Evolutionary conservation across 2,113 vertebrate genomes (phyloP).

Genomic region (Charadrius vociferus): DNA sequence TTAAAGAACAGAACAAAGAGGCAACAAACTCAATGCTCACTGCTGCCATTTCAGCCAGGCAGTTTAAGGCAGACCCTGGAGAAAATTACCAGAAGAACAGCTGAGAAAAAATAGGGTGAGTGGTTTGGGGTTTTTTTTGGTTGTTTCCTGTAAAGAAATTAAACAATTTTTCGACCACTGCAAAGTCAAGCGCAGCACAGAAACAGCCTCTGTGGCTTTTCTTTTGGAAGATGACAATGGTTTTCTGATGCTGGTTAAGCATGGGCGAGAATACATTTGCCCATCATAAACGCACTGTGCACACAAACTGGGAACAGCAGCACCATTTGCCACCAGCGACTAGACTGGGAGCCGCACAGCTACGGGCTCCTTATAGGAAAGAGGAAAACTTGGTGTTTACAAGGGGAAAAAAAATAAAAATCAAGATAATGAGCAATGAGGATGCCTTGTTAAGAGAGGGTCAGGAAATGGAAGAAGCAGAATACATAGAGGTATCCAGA

Average conservation of each 20-base stretch:
- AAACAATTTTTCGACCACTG: not conserved
- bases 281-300: not conserved
- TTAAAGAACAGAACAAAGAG: not conserved
- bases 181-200: not conserved
- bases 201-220: not conserved
- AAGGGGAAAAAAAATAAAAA: not conserved
- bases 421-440: accelerated
- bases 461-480: not conserved
- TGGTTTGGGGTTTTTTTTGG: not conserved
- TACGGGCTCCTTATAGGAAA: not conserved
- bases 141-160: not conserved
- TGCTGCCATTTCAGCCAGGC: not conserved
- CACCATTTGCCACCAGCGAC: not conserved
- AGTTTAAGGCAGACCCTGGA: not conserved
- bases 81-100: not conserved
- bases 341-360: not conserved
- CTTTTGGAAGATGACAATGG: not conserved
- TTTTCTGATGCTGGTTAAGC: not conserved
- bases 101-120: accelerated
- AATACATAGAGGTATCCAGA: not conserved
- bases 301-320: not conserved
- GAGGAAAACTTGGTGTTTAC: not conserved
- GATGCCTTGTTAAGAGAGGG: not conserved
- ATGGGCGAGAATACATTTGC: not conserved
- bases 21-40: not conserved